Conservation (phyloP, 2,888 invertebrate species). For the Drosophila mayaguana region DNA sequence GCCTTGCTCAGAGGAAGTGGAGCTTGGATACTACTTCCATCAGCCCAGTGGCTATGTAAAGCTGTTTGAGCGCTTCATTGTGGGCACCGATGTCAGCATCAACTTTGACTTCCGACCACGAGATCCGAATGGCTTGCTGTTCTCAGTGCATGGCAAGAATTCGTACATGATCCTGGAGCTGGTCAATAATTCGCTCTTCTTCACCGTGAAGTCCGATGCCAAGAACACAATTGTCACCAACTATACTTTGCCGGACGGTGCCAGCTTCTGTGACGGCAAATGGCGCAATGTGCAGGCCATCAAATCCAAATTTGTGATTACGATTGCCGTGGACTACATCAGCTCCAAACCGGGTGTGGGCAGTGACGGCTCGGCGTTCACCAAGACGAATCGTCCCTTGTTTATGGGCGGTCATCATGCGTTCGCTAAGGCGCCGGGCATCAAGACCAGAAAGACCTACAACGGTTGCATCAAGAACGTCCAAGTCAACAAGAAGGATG, state of each 20-base stretch:
- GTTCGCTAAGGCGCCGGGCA: slow-evolving; percentile 87
- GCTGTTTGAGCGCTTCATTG: slow-evolving; percentile 89
- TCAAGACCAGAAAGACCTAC: slow-evolving; percentile 90
- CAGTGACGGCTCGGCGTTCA: slow-evolving; percentile 87
- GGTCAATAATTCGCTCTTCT: slow-evolving; percentile 92
- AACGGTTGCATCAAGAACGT: slow-evolving; percentile 93
- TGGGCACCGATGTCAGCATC: slow-evolving; percentile 92
- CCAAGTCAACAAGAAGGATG: slow-evolving; percentile 86
- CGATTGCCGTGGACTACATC: slow-evolving; percentile 93
- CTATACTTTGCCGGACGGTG: slow-evolving; percentile 88
- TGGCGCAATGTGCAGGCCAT: slow-evolving; percentile 95
- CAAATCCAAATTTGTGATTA: slow-evolving; percentile 96
- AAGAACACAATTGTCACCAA: slow-evolving; percentile 90
- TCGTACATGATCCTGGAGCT: slow-evolving; percentile 95
- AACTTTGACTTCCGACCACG: slow-evolving; percentile 95
- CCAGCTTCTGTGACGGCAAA: slow-evolving; percentile 95
- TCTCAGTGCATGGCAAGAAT: slow-evolving; percentile 92
- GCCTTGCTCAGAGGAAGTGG: slow-evolving; percentile 92
- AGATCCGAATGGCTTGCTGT: slow-evolving; percentile 92
- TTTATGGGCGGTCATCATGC: slow-evolving; percentile 95
- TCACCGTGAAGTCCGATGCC: slow-evolving; percentile 92
- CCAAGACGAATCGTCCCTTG: slow-evolving; percentile 93
- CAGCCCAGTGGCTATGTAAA: slow-evolving; percentile 91
- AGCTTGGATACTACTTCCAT: slow-evolving; percentile 94
- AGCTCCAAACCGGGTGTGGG: slow-evolving; percentile 91